A percentile compares a stretch with the other conserved stretches of the same genome.
These are phyloP conservation scores for Pelodiscus sinensis DNA, from an alignment of 2,113 vertebrate genomes.

Conservation along the genomic window DNA sequence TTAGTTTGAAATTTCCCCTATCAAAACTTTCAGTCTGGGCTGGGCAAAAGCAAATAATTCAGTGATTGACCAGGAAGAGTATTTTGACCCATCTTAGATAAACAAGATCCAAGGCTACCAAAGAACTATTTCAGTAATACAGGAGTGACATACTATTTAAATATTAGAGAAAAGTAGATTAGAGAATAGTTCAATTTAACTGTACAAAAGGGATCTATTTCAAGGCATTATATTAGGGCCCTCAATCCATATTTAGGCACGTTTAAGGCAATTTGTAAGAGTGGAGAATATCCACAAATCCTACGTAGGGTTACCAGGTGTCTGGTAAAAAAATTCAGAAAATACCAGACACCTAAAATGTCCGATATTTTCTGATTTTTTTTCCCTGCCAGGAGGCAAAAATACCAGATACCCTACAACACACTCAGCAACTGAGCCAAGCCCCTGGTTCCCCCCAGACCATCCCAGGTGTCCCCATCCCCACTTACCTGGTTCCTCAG, in stretches of 20 bases:
- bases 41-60: neutral
- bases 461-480: too few species aligned
- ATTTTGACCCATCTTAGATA: neutral
- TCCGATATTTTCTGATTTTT: too few species aligned
- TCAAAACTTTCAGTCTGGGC: neutral
- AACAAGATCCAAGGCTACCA: neutral
- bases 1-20: neutral
- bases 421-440: too few species aligned
- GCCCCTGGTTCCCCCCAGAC: too few species aligned
- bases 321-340: too few species aligned
- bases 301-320: neutral
- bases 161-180: neutral
- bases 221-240: neutral
- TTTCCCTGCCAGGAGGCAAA: too few species aligned
- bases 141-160: neutral
- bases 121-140: neutral
- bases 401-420: too few species aligned
- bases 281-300: neutral
- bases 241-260: neutral
- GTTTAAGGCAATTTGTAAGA: neutral
- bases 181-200: neutral
- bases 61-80: accelerated
- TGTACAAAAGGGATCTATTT: neutral
- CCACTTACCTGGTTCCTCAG: too few species aligned
- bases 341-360: too few species aligned